A percentile compares a stretch with the other conserved stretches of the same genome.
These are phyloP conservation scores for Busseola fusca DNA, from an alignment of 2,888 invertebrate species.

Conservation along the genomic window DNA sequence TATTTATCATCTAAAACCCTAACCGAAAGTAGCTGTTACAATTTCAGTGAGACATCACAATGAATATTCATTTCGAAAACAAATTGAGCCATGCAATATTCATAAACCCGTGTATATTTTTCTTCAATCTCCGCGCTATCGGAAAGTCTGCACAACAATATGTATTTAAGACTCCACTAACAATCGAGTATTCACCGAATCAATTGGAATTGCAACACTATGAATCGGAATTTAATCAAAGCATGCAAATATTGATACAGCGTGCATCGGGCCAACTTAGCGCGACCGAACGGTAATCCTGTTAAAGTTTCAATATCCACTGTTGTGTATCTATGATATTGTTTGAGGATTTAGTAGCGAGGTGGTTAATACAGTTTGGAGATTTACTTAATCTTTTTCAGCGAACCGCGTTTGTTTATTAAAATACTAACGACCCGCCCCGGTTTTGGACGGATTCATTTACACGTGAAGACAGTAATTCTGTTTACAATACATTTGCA, in stretches of 20 bases:
- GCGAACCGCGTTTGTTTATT: background rate
- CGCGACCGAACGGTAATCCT: constrained; percentile 48
- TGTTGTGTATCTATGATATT: constrained; percentile 22
- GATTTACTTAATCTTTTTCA: constrained; percentile 2
- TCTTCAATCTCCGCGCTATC: constrained; percentile 22
- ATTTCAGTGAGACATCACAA: background rate
- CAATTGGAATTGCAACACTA: constrained; percentile 38
- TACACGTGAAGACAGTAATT: background rate
- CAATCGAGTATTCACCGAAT: constrained; percentile 43
- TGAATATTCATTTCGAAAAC: background rate
- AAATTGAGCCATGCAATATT: constrained; percentile 7
- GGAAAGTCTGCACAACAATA: constrained; percentile 23
- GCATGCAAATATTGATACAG: constrained; percentile 56
- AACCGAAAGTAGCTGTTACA: background rate
- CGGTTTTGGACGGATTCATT: background rate
- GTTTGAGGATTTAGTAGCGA: constrained; percentile 22
- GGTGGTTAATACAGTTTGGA: background rate
- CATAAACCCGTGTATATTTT: constrained; percentile 25
- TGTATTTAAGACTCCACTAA: constrained; percentile 26
- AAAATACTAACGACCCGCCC: background rate
- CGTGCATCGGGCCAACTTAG: constrained; percentile 55
- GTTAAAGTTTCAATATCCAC: constrained; percentile 35
- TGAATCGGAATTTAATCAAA: constrained; percentile 60
- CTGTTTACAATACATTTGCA: background rate
- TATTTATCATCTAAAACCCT: background rate